Conservation (phyloP, 1,140 invertebrate species). For the Neodiprion fabricii region DNA sequence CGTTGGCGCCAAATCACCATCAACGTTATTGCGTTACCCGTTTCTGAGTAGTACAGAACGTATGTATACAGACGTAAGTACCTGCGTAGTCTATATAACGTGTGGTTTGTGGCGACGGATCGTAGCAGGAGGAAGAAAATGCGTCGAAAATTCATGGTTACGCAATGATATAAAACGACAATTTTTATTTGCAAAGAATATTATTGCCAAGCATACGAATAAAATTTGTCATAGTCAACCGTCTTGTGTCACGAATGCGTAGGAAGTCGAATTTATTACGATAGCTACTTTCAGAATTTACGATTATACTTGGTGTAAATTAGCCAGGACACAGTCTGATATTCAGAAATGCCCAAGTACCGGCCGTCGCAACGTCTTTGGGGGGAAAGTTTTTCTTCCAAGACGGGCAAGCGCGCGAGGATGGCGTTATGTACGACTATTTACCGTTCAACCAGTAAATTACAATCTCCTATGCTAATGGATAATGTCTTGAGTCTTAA, state of each 20-base stretch:
- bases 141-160: background rate
- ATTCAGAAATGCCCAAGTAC: too few species aligned
- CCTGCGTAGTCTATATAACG: too few species aligned
- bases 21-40: too few species aligned
- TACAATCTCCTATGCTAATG: background rate
- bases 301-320: conserved; percentile 31
- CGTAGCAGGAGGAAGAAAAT: too few species aligned
- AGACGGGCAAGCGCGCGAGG: too few species aligned
- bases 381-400: too few species aligned
- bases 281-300: conserved; percentile 31
- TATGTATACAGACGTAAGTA: too few species aligned
- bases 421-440: background rate
- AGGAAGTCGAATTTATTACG: conserved; percentile 36
- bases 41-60: too few species aligned
- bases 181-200: background rate
- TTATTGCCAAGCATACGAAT: conserved; percentile 23
- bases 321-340: background rate
- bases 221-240: conserved; percentile 39
- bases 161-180: background rate
- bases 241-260: conserved; percentile 12
- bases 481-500: background rate
- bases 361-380: too few species aligned
- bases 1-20: background rate
- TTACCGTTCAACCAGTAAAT: background rate
- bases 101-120: too few species aligned